These are phyloP conservation scores for Hyposoter dolosus DNA, from an alignment of 2,888 invertebrate genomes.

Conservation along the genomic window DNA sequence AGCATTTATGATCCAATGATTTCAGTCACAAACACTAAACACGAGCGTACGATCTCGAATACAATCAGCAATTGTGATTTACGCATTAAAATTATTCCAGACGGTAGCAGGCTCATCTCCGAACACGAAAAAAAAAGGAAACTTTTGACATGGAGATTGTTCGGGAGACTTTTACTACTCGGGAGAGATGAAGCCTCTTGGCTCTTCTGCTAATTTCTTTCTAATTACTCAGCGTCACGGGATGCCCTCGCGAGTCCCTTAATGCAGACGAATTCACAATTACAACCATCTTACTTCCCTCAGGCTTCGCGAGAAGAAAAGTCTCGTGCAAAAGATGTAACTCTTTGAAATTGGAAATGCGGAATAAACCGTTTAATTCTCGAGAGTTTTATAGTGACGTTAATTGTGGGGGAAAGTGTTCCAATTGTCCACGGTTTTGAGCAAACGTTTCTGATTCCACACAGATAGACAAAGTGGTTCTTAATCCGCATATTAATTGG, in stretches of 20 bases:
- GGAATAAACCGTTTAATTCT: not conserved
- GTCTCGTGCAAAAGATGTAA: not conserved
- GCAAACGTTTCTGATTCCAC: slow-evolving; percentile 58
- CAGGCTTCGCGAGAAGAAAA: not conserved
- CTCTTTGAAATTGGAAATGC: not conserved
- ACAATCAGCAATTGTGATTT: not conserved
- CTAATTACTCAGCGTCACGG: not conserved
- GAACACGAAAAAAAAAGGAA: not conserved
- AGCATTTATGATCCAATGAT: not conserved
- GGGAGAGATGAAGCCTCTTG: not conserved
- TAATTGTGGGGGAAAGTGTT: slow-evolving; percentile 26
- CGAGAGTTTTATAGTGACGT: not conserved
- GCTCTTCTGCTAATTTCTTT: not conserved
- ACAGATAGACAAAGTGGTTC: slow-evolving; percentile 63
- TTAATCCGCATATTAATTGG: slow-evolving; percentile 77
- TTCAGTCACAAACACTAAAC: not conserved
- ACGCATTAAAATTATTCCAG: not conserved
- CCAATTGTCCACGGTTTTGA: slow-evolving; percentile 51
- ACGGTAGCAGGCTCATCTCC: not conserved
- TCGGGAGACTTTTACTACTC: not conserved
- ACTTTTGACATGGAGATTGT: not conserved
- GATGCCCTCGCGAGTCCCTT: not conserved
- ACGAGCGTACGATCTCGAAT: not conserved
- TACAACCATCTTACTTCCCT: not conserved
- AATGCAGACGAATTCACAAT: not conserved